Evolutionary conservation across 2,113 vertebrate species (phyloP).

Genomic region (Muscicapa adusta): DNA sequence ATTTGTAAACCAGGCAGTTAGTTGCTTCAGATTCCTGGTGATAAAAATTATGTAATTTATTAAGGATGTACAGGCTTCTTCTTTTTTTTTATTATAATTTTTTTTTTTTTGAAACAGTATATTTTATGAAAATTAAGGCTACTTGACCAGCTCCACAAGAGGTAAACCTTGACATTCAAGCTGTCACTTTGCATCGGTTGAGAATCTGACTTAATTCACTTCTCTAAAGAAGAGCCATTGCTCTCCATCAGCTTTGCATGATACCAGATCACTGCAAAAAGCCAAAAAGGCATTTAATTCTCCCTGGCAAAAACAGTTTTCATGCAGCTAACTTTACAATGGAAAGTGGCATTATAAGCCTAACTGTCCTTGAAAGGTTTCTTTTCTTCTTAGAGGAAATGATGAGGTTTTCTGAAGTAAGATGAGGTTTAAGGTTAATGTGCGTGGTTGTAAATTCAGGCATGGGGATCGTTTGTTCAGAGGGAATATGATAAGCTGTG

Average conservation of each 20-base stretch:
- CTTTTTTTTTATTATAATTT: too few species aligned
- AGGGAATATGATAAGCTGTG: background rate
- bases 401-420: background rate
- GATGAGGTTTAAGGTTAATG: constrained; percentile 18
- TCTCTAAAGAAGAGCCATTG: background rate
- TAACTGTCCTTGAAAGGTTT: background rate
- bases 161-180: background rate
- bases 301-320: background rate
- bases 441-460: background rate
- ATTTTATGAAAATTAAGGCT: background rate
- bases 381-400: background rate
- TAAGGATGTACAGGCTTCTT: background rate
- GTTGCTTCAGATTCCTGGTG: background rate
- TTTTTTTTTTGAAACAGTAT: background rate
- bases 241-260: background rate
- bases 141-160: background rate
- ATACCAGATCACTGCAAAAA: background rate
- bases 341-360: background rate
- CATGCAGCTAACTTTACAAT: background rate
- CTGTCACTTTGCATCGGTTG: background rate
- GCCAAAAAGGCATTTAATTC: background rate
- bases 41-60: background rate
- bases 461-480: background rate
- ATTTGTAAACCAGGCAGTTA: background rate
- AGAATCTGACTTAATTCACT: background rate